Base-by-base conservation (phyloP, 2,797 vertebrate genomes). In the Microctenopoma steveboyesi region DNA sequence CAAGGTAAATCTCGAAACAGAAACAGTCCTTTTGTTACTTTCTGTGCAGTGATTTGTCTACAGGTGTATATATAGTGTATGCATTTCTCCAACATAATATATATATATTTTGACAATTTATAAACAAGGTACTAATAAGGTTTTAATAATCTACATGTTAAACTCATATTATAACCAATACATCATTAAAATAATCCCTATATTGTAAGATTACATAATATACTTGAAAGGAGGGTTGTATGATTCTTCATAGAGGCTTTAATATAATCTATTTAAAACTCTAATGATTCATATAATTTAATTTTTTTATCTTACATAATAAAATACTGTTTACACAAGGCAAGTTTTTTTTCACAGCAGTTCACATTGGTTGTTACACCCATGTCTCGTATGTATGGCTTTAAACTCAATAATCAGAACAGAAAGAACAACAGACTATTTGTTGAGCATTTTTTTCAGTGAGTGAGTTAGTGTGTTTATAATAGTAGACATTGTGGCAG, bases 241-340 rank as follows among this genome's bases (percentile, higher is more conserved):
- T 91, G 85, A 61, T 73, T 90, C 61, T 77, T 90, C 66, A 88
- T 91, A 92, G 88, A 87, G 78, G 80, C 82, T 79, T 85, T 83
- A 56, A 88, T 90, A 91, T 89, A 88, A 85, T 83, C 68, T 90
- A 68, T 91, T 91, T 90, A 89, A 91, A 93, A 93, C 82, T 82
- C 88, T 61, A 62, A 70, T 86, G 65, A 74, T 88, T 85, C 52
- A 85, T 93, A 93, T 91, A 93, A 77, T 82, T 86, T 59, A 22
- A 22, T 16, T 72, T 77, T 92, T 92, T 72, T 89, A 91, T 86
- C 93, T 88, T 87, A 93, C 91, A 94, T 96, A 95, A 79, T 95
- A 96, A 97, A 96, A 97, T 95, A 97, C 94, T 96, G 96, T 98
- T 95, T 97, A 96, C 92, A 97, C 93, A 95, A 95, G 95, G 94